phyloP scores from a whole-genome alignment of 2,888 invertebrate species.

The Liopterus haemorrhoidalis region DNA sequence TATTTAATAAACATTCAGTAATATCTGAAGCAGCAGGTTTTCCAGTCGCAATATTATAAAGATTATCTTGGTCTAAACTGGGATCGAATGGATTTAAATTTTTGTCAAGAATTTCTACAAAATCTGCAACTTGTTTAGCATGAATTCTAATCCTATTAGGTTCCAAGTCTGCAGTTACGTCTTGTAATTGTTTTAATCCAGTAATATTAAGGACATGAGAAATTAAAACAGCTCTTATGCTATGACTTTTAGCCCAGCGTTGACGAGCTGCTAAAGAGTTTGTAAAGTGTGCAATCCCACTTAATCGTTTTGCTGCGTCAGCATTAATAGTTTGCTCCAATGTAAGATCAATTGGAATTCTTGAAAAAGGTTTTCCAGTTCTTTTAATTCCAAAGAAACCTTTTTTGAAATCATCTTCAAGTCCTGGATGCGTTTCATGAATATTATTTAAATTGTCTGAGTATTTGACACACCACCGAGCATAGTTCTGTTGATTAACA shows the following conservation, averaged over 20 bases:
- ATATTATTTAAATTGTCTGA: slow-evolving; percentile 34
- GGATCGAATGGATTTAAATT: slow-evolving; percentile 30
- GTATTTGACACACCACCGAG: slow-evolving; percentile 34
- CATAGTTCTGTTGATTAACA: slow-evolving; percentile 37
- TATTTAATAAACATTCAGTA: slow-evolving; percentile 34
- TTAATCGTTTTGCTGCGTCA: slow-evolving; percentile 26
- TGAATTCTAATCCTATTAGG: slow-evolving; percentile 19
- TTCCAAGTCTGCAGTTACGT: slow-evolving; percentile 26
- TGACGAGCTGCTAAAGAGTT: slow-evolving; percentile 29
- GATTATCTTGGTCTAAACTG: slow-evolving; percentile 24
- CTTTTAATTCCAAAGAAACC: slow-evolving; percentile 27
- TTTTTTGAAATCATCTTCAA: slow-evolving; percentile 22
- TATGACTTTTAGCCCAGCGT: slow-evolving; percentile 26
- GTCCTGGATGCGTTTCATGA: slow-evolving; percentile 34
- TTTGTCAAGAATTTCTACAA: slow-evolving; percentile 22
- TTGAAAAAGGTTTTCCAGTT: slow-evolving; percentile 34
- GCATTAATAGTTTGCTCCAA: slow-evolving; percentile 36
- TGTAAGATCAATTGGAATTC: slow-evolving; percentile 30
- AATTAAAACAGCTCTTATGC: slow-evolving; percentile 22
- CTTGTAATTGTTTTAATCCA: slow-evolving; percentile 25
- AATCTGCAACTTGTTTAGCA: neutral
- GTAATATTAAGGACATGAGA: slow-evolving; percentile 24
- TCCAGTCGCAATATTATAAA: slow-evolving; percentile 31
- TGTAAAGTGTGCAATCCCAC: slow-evolving; percentile 28
- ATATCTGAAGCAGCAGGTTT: slow-evolving; percentile 27